These are phyloP conservation scores for human DNA, from an alignment of 2,113 vertebrate genomes.

Conservation along the genomic window GRCh38 chr15:23703501-23704000, in stretches of 20 bases:
- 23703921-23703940: background rate
- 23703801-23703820: background rate
- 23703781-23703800: background rate
- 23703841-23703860: background rate
- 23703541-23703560: background rate
- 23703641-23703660: background rate
- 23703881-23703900: background rate
- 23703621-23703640: background rate
- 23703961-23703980: background rate
- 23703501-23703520: background rate
- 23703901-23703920: background rate
- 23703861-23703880: background rate
- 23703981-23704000: background rate
- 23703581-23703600: background rate
- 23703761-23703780: background rate
- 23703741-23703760: background rate
- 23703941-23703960: background rate
- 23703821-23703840: background rate
- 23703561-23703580: background rate
- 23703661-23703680: background rate
- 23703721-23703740: background rate
- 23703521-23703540: background rate
- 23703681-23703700: background rate
- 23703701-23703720: background rate
- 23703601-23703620: background rate